These are phyloP conservation scores for Ichneumoninae sp. DNA, from an alignment of 2,888 invertebrate genomes.

Conservation along the genomic window DNA sequence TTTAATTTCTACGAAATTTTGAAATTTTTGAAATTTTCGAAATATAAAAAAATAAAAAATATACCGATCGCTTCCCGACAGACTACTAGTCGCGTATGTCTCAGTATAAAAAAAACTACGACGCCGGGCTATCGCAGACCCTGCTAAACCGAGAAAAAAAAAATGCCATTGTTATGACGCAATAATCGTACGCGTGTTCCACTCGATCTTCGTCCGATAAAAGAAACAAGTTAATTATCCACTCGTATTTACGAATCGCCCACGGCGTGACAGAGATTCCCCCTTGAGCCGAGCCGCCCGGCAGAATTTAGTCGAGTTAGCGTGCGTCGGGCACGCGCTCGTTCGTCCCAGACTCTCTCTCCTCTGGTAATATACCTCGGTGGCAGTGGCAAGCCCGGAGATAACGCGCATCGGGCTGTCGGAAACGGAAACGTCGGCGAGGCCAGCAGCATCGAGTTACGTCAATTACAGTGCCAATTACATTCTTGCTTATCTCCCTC, in stretches of 20 bases:
- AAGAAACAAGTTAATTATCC: background rate
- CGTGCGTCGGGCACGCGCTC: slow-evolving; percentile 61
- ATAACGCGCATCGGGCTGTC: slow-evolving; percentile 57
- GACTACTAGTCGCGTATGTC: background rate
- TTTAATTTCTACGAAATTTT: too few species aligned
- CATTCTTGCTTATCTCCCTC: slow-evolving; percentile 31
- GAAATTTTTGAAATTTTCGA: too few species aligned
- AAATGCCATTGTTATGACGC: background rate
- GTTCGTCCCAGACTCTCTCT: slow-evolving; percentile 46
- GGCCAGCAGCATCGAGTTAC: slow-evolving; percentile 62
- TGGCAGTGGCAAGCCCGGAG: slow-evolving; percentile 22
- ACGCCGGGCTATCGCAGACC: too few species aligned
- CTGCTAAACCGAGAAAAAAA: background rate
- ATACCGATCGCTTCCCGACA: too few species aligned
- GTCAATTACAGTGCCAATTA: slow-evolving; percentile 63
- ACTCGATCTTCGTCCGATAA: background rate
- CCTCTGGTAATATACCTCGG: slow-evolving; percentile 37
- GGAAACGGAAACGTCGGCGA: slow-evolving; percentile 65
- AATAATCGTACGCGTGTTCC: background rate
- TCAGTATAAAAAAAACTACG: background rate
- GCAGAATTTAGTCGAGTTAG: slow-evolving; percentile 51
- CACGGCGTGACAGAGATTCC: slow-evolving; percentile 2
- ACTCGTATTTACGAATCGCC: slow-evolving; percentile 6
- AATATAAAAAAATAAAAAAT: background rate
- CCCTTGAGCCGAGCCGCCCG: background rate